Evolutionary conservation across 2,888 invertebrate species (phyloP), one percentile per base, ranked within the genome.

Genomic region (Boloria selene): DNA sequence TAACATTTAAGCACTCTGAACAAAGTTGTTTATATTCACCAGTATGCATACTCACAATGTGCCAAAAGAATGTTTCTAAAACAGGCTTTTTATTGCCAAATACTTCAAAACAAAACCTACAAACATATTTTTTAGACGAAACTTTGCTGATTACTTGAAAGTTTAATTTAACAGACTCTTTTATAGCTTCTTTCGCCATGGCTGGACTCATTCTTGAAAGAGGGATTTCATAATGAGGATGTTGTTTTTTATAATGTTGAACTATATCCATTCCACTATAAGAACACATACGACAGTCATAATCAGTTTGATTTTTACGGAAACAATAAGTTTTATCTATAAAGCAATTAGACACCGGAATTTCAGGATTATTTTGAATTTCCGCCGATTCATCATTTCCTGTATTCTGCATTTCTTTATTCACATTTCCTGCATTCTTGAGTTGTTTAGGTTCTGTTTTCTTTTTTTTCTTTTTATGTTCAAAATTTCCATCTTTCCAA

Each of bases 1-100:
- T 78, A 69, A 82, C 75, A 62, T 83, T 79, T 3, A 82, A 74
- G 73, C 97, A 97, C 55, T 87, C 84, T 0, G 93, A 92, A 80
- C 97, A 97, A 22, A 88, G 81, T 68, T 94, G 94, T 63, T 95
- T 92, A 74, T 94, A 96, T 84, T 97, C 97, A 0, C 97, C 97
- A 0, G 97, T 97, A 69, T 97, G 97, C 55, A 87, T 93, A 22
- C 94, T 89, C 1, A 90, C 94, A 50, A 96, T 90, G 77, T 97
- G 97, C 79, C 96, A 95, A 76, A 95, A 95, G 78, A 96, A 95
- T 5, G 82, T 79, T 76, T 91, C 89, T 53, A 91, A 77, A 44
- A 80, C 74, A 1, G 76, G 74, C 61, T 78, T 82, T 56, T 73
- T 79, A 67, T 77, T 80, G 26, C 69, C 64, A 69, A 90, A 90